Evolutionary conservation across 1,140 invertebrate species (phyloP).

Genomic region (Psilanteris sp.): DNA sequence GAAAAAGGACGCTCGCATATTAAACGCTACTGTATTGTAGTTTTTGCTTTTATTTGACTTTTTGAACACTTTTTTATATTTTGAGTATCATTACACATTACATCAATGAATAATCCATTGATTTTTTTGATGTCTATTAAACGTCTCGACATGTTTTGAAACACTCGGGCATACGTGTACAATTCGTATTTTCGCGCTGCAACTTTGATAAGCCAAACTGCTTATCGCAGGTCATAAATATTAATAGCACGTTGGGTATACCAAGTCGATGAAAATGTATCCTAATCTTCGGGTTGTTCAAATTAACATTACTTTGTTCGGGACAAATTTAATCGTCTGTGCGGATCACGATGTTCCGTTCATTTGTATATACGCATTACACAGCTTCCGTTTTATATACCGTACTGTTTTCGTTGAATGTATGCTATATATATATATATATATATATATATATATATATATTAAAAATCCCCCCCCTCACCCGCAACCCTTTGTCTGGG

Average conservation of each 20-base stretch:
- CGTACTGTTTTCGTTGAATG: too few species aligned
- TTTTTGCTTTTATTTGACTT: too few species aligned
- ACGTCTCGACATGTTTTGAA: slow-evolving; percentile 13
- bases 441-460: too few species aligned
- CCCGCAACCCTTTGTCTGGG: too few species aligned
- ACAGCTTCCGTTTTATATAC: slow-evolving; percentile 18
- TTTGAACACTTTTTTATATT: too few species aligned
- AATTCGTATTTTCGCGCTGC: slow-evolving; percentile 19
- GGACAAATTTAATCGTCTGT: slow-evolving; percentile 2
- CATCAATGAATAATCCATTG: slow-evolving; percentile 7
- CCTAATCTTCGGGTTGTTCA: slow-evolving; percentile 12
- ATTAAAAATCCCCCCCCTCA: too few species aligned
- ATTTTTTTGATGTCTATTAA: slow-evolving; percentile 14
- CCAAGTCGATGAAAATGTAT: neutral
- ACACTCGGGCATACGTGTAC: slow-evolving; percentile 1
- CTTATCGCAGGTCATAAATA: slow-evolving; percentile 25
- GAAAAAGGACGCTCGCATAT: too few species aligned
- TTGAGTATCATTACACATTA: too few species aligned
- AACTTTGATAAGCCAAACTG: neutral
- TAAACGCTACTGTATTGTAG: too few species aligned
- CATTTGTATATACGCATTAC: slow-evolving; percentile 17
- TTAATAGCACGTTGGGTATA: slow-evolving; percentile 6
- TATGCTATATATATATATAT: too few species aligned
- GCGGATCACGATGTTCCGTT: slow-evolving; percentile 6
- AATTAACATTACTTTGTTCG: slow-evolving; percentile 17